These are phyloP conservation scores for Augiades crinisus DNA, from an alignment of 2,888 invertebrate species.

Conservation along the genomic window DNA sequence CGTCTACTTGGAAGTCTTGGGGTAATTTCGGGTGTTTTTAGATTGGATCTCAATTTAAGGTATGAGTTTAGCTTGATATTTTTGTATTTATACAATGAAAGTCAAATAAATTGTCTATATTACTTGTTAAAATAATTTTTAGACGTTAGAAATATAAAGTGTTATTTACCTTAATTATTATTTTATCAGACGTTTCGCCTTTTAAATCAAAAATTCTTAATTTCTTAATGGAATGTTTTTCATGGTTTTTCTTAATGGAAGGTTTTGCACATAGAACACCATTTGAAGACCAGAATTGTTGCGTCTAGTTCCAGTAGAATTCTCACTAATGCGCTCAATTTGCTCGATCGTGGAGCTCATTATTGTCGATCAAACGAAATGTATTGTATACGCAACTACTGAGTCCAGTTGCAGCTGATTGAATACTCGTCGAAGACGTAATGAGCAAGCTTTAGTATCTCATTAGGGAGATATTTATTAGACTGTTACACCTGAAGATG, in stretches of 20 bases:
- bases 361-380: slow-evolving; percentile 1
- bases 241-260: too few relatives aligned
- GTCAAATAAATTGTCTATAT: too few relatives aligned
- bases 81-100: slow-evolving; percentile 7
- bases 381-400: background rate
- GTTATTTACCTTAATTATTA: too few relatives aligned
- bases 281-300: too few relatives aligned
- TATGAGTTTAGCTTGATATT: slow-evolving; percentile 11
- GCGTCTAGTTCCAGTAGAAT: too few relatives aligned
- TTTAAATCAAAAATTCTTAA: too few relatives aligned
- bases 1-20: slow-evolving; percentile 3
- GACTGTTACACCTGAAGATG: too few relatives aligned
- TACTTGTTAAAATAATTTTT: too few relatives aligned
- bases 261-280: too few relatives aligned
- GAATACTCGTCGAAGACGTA: background rate
- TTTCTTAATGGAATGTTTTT: too few relatives aligned
- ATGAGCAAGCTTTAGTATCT: background rate
- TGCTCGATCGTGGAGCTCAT: background rate
- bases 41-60: slow-evolving; percentile 6
- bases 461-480: background rate
- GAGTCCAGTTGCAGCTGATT: background rate
- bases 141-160: too few relatives aligned
- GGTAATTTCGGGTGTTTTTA: slow-evolving; percentile 4
- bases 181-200: too few relatives aligned
- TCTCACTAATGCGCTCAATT: background rate